phyloP scores from a whole-genome alignment of 2,113 vertebrate species.

The Petrocephalus microphthalmus region DNA sequence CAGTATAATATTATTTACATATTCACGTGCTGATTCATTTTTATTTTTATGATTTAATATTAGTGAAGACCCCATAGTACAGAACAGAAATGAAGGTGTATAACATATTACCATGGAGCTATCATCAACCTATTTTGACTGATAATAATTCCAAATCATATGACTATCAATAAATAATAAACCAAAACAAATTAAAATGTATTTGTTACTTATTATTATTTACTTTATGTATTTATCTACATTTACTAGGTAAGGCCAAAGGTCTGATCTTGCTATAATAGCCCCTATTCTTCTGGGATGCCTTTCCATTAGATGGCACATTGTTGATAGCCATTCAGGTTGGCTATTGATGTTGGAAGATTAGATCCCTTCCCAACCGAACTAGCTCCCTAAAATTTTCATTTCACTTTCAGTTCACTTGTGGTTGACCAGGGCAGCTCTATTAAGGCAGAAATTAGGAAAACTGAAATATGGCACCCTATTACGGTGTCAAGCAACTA shows the following conservation, averaged over 20 bases:
- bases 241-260: background rate
- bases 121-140: background rate
- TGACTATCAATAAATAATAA: background rate
- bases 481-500: background rate
- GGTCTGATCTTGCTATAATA: background rate
- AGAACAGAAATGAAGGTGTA: background rate
- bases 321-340: background rate
- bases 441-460: background rate
- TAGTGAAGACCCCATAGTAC: background rate
- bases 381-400: background rate
- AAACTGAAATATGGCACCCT: background rate
- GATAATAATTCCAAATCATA: background rate
- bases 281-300: background rate
- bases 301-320: background rate
- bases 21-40: background rate
- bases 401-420: background rate
- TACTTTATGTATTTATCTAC: background rate
- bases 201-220: too few relatives aligned
- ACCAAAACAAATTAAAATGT: background rate
- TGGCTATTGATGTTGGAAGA: background rate
- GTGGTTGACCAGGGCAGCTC: background rate
- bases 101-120: background rate
- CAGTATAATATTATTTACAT: background rate
- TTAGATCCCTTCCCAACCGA: background rate
- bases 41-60: background rate